These are phyloP conservation scores for Euphydryas editha DNA, from an alignment of 2,888 invertebrate species.

Conservation along the genomic window DNA sequence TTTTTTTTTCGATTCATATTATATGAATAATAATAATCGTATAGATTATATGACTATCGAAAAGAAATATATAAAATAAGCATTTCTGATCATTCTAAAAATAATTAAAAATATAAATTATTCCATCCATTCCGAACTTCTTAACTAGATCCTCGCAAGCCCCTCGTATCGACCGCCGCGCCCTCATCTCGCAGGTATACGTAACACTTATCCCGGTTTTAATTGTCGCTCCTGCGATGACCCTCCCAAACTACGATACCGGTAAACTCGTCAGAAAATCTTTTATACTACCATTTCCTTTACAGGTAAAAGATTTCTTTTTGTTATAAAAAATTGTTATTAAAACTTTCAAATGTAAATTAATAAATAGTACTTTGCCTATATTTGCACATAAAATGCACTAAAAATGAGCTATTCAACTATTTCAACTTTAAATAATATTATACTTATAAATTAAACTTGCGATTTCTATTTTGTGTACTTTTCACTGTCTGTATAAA, in stretches of 20 bases:
- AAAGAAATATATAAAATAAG: not conserved
- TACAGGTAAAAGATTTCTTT: not conserved
- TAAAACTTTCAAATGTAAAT: too few species aligned
- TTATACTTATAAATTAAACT: too few species aligned
- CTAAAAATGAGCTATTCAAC: too few species aligned
- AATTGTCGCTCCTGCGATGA: conserved; percentile 69
- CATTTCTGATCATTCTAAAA: not conserved
- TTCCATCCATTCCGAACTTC: conserved; percentile 56
- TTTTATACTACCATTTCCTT: conserved; percentile 7
- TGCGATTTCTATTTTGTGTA: too few species aligned
- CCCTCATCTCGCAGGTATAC: conserved; percentile 82
- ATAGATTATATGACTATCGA: too few species aligned
- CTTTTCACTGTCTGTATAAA: not conserved
- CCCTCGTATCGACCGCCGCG: conserved; percentile 77
- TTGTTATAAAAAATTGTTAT: too few species aligned
- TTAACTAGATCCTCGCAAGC: conserved; percentile 68
- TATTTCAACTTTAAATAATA: too few species aligned
- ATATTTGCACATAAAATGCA: too few species aligned
- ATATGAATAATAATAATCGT: too few species aligned
- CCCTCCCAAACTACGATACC: conserved; percentile 24
- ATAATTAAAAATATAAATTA: conserved; percentile 9
- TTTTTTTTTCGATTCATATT: too few species aligned
- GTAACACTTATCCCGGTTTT: conserved; percentile 82
- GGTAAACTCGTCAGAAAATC: conserved; percentile 22
- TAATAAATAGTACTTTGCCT: too few species aligned